A percentile compares a stretch with the other conserved stretches of the same genome.
Evolutionary conservation across 2,797 vertebrate species (phyloP).

Genomic region (Bufotes viridis): DNA sequence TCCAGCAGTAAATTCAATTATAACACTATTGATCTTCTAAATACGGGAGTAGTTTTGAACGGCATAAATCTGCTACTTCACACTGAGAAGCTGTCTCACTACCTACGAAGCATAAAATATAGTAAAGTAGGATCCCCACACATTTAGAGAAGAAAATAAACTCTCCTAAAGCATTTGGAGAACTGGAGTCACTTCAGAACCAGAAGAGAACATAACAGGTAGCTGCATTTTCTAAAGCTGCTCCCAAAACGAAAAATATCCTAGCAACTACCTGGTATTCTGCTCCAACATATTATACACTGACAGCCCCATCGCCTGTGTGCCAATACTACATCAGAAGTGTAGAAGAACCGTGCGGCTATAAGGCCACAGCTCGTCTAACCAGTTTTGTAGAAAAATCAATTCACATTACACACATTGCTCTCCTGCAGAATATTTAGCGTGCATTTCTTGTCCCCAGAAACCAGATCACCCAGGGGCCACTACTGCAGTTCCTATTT

Average conservation of each 20-base stretch:
- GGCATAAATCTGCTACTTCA: conserved; percentile 21
- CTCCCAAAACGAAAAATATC: not conserved
- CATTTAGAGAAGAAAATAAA: not conserved
- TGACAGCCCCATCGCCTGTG: not conserved
- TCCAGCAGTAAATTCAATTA: conserved; percentile 39
- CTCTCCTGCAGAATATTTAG: not conserved
- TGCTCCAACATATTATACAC: not conserved
- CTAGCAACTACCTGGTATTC: not conserved
- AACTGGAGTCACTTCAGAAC: not conserved
- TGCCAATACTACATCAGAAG: not conserved
- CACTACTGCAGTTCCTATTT: too few species aligned
- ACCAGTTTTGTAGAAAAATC: not conserved
- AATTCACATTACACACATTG: not conserved
- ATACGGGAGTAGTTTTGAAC: conserved; percentile 20
- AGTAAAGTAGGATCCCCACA: not conserved
- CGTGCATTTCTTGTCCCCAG: not conserved
- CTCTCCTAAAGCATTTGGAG: not conserved
- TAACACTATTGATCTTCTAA: conserved; percentile 46
- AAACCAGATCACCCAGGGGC: not conserved
- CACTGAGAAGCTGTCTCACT: conserved; percentile 15
- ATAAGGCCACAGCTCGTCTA: not conserved
- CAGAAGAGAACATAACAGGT: not conserved
- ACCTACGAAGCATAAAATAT: conserved; percentile 14
- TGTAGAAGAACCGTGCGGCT: not conserved
- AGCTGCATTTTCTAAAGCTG: not conserved